Percentiles rank a stretch among this genome's conserved stretches.
Conservation (phyloP, 2,797 vertebrate genomes). For the Craterocephalus amniculus region DNA sequence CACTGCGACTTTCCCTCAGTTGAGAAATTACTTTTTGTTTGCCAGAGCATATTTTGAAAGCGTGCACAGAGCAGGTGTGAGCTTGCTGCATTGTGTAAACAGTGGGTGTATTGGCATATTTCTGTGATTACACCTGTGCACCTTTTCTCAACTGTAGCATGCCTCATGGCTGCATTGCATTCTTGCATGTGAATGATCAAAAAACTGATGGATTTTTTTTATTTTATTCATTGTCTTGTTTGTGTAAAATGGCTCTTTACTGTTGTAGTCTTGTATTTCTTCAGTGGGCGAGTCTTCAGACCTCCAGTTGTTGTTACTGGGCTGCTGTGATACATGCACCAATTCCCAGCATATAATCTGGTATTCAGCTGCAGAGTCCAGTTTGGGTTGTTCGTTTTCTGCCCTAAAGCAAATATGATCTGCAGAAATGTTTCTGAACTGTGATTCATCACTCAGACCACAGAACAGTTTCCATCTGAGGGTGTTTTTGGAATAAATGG, state of each 20-base stretch:
- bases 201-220: slow-evolving; percentile 5
- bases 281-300: no score
- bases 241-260: neutral
- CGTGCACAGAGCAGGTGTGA: slow-evolving; percentile 27
- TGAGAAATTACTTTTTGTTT: slow-evolving; percentile 9
- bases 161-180: neutral
- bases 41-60: slow-evolving; percentile 22
- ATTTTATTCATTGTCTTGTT: neutral
- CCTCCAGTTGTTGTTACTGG: no score
- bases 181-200: neutral
- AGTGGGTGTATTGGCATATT: slow-evolving; percentile 22
- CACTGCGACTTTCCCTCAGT: neutral
- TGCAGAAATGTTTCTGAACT: neutral
- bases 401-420: neutral
- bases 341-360: no score
- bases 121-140: slow-evolving; percentile 36
- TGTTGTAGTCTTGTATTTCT: neutral
- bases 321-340: no score
- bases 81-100: slow-evolving; percentile 23
- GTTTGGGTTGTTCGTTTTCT: neutral
- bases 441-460: neutral
- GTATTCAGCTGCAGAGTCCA: neutral
- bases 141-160: neutral
- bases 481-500: neutral
- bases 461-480: neutral